These are phyloP conservation scores for Tenebrio molitor DNA, from an alignment of 1,140 invertebrate genomes.

Conservation along the genomic window DNA sequence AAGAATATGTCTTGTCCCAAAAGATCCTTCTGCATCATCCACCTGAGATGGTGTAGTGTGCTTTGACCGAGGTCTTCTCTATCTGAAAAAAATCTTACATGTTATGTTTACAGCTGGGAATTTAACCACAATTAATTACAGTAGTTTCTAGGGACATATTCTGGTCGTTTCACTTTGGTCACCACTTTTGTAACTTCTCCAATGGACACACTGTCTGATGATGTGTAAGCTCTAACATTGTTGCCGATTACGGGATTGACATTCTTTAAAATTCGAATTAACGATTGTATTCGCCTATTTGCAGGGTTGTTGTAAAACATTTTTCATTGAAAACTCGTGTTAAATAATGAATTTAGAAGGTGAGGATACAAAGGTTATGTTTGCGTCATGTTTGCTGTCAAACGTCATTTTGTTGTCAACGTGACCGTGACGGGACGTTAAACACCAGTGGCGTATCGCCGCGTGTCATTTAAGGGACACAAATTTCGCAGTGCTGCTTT, in stretches of 20 bases:
- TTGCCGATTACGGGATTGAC: slow-evolving; percentile 22
- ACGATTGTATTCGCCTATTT: slow-evolving; percentile 49
- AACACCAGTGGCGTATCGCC: neutral
- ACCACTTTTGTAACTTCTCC: slow-evolving; percentile 81
- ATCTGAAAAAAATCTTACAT: slow-evolving; percentile 57
- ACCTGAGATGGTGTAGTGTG: slow-evolving; percentile 85
- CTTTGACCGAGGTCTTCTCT: slow-evolving; percentile 73
- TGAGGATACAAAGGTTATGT: slow-evolving; percentile 56
- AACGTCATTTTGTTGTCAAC: too few relatives aligned
- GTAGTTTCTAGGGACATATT: slow-evolving; percentile 88
- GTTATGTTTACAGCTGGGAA: too few relatives aligned
- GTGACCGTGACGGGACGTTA: too few relatives aligned
- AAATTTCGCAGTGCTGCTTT: too few relatives aligned
- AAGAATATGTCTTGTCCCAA: slow-evolving; percentile 97
- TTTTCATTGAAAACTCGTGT: slow-evolving; percentile 27
- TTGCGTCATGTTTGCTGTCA: slow-evolving; percentile 32
- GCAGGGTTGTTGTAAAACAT: slow-evolving; percentile 47
- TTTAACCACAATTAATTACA: slow-evolving; percentile 71
- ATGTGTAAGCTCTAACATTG: slow-evolving; percentile 67
- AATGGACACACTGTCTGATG: slow-evolving; percentile 76
- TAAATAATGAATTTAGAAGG: slow-evolving; percentile 20
- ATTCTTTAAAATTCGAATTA: slow-evolving; percentile 52
- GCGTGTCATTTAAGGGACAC: neutral
- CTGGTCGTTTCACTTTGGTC: slow-evolving; percentile 74
- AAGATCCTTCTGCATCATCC: slow-evolving; percentile 95